Percentiles rank a stretch among this genome's conserved stretches.
These are phyloP conservation scores for Nemurella pictetii DNA, from an alignment of 2,888 invertebrate genomes.

Conservation along the genomic window DNA sequence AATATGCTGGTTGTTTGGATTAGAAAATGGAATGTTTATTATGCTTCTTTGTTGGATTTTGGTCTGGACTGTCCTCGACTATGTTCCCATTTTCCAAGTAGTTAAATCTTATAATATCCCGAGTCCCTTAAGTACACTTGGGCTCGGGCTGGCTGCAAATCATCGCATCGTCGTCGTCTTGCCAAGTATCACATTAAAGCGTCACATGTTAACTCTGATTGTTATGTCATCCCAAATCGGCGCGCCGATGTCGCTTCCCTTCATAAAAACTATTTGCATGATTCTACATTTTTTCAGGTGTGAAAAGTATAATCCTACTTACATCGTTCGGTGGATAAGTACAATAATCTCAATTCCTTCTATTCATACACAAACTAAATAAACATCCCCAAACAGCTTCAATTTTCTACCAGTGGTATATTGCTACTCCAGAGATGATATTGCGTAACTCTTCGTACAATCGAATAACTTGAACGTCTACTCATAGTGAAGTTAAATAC, in stretches of 20 bases:
- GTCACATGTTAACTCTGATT: conserved; percentile 18
- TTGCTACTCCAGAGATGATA: no score
- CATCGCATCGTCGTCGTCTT: not conserved
- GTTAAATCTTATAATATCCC: conserved; percentile 26
- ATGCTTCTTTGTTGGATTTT: not conserved
- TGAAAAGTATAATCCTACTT: no score
- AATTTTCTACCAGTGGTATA: no score
- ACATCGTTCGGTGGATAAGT: no score
- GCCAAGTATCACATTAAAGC: conserved; percentile 12
- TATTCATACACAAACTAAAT: no score
- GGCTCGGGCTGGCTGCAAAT: conserved; percentile 14
- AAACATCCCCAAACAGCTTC: no score
- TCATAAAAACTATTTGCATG: not conserved
- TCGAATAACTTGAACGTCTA: no score
- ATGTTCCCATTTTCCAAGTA: conserved; percentile 28
- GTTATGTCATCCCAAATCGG: not conserved
- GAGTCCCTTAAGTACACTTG: conserved; percentile 26
- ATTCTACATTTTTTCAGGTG: no score
- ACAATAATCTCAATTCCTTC: no score
- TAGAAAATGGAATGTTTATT: not conserved
- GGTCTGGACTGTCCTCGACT: not conserved
- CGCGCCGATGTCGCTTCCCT: not conserved
- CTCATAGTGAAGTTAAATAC: no score
- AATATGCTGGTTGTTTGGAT: no score
- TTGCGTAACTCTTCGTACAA: no score